Percentiles rank a stretch among this genome's conserved stretches.
phyloP scores from a whole-genome alignment of 2,797 vertebrate genomes.

The Tokudaia tokunoshimensis region DNA sequence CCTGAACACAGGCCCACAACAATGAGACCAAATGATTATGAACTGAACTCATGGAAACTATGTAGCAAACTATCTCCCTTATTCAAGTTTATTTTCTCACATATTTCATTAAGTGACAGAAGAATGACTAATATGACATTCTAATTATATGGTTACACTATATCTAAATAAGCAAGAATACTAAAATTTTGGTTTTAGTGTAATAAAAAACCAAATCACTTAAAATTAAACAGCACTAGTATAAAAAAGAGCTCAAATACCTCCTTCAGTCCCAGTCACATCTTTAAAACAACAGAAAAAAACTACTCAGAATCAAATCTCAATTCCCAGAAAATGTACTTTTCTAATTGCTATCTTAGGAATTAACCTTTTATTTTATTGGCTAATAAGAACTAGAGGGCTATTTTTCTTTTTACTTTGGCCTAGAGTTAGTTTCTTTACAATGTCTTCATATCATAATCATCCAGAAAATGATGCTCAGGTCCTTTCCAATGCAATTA shows the following conservation, averaged over 20 bases:
- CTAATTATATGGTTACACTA: background rate
- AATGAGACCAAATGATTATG: background rate
- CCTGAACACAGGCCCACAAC: background rate
- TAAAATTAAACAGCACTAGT: constrained; percentile 59
- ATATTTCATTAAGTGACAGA: background rate
- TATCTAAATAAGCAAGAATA: background rate
- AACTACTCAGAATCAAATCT: background rate
- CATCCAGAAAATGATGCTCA: background rate
- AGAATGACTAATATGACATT: background rate
- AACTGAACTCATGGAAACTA: background rate
- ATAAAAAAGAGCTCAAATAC: constrained; percentile 1
- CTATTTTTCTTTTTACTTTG: constrained; percentile 29
- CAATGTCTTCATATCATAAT: background rate
- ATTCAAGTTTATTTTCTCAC: background rate
- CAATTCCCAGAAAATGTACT: constrained; percentile 53
- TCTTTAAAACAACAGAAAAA: constrained; percentile 18
- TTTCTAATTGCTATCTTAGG: constrained; percentile 51
- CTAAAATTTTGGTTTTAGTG: background rate
- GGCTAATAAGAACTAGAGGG: constrained; percentile 31
- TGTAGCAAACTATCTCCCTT: background rate
- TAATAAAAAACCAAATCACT: constrained; percentile 35
- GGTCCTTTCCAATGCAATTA: background rate
- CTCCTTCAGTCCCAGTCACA: background rate
- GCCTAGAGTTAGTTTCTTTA: background rate
- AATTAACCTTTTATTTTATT: constrained; percentile 33